These are phyloP conservation scores for Enteromius argenteus DNA, from an alignment of 2,797 vertebrate species.

Conservation along the genomic window DNA sequence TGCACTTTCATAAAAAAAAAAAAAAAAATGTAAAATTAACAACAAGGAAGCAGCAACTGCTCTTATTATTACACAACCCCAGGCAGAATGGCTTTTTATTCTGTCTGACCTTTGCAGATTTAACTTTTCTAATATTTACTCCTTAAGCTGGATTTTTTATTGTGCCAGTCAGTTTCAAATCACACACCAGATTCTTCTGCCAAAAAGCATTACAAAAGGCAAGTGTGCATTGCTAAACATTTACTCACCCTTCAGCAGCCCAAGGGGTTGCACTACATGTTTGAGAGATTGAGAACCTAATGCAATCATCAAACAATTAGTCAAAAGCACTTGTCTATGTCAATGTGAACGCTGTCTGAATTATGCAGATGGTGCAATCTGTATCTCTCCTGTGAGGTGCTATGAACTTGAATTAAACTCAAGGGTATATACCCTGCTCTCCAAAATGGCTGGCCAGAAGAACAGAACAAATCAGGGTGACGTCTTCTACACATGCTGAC, in stretches of 20 bases:
- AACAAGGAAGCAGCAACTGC: not conserved
- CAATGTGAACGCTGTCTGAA: constrained; percentile 65
- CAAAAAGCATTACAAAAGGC: constrained; percentile 21
- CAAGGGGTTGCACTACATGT: constrained; percentile 26
- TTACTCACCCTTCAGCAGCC: constrained; percentile 24
- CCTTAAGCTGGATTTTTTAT: not conserved
- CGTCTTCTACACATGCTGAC: constrained; percentile 78
- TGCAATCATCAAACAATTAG: constrained; percentile 49
- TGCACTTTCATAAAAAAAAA: constrained; percentile 39
- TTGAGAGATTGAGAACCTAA: constrained; percentile 29
- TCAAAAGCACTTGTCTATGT: constrained; percentile 46
- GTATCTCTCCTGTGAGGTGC: constrained; percentile 73
- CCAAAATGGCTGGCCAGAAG: constrained; percentile 59
- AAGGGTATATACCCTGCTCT: constrained; percentile 75
- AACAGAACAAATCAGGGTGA: constrained; percentile 81
- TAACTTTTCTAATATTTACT: not conserved
- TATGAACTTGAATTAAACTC: constrained; percentile 83
- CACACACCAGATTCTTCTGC: not conserved
- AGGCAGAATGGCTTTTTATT: constrained; percentile 19
- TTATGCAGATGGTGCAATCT: constrained; percentile 79
- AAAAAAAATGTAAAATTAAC: not conserved
- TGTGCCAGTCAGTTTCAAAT: constrained; percentile 19
- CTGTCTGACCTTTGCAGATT: not conserved
- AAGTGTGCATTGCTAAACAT: constrained; percentile 1
- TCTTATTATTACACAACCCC: constrained; percentile 13